Base-by-base conservation (phyloP, 92 coral and sea anemone species). In the Umimayanthus chanpuru region DNA sequence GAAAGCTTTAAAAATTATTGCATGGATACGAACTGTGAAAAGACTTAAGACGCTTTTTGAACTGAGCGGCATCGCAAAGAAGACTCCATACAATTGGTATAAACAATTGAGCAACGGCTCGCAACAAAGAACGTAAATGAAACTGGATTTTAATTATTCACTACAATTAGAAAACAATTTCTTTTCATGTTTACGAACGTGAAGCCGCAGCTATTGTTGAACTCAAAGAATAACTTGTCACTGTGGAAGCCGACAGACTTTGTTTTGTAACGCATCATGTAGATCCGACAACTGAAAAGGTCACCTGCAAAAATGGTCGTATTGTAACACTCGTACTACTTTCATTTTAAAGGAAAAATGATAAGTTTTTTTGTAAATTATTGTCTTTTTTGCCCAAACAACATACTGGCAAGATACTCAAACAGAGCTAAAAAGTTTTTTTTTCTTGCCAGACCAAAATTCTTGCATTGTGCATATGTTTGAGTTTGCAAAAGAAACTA, bases 111-210 rank as follows among this genome's bases (percentile, higher is more conserved):
- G 68, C 26, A 61, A 53, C 18, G 12, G 58, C 58, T 15, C 21
- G 6, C 14, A 43, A 78, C 32, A 78, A 78, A 49, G 56, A 78
- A 77, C 40, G 81, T 66, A 16, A 49, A 66, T 23, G 81, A 47
- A 78, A 78, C 81, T 78, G 32, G 56, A 49, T 78, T 61, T 78
- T 78, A 78, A 78, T 78, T 78, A 78, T 47, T 47, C 15, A 78
- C 40, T 25, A 78, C 81, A 78, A 78, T 78, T 78, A 78, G 38
- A 78, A 78, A 78, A 56, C 65, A 78, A 78, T 78, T 44, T 78
- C 65, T 78, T 78, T 47, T 61, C 68, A 18, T 61, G 68, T 61
- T 61, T 61, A 18, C 26, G 68, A 61, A 61, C 68, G 68, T 20
- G 68, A 61, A 61, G 68, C 68, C n/a, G 68, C 39, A 15, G 66